Percentiles rank a stretch among this genome's conserved stretches.
Evolutionary conservation across 2,797 vertebrate species (phyloP).

Genomic region (Sebastes kiyomatsui): DNA sequence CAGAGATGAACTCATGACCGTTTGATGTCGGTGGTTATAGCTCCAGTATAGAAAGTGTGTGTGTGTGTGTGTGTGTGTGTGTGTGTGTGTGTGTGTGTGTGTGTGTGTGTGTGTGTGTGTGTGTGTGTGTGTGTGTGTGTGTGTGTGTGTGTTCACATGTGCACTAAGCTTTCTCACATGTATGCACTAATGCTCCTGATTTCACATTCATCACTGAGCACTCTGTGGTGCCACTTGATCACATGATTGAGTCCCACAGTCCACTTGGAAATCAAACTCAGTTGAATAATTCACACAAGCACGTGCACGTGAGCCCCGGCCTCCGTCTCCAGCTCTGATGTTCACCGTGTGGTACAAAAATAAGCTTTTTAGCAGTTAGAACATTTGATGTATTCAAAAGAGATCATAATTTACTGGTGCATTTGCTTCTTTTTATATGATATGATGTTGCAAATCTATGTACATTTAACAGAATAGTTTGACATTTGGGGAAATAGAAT

Average conservation of each 20-base stretch:
- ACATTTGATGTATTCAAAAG: background rate
- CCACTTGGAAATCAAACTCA: slow-evolving; percentile 34
- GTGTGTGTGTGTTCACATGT: slow-evolving; percentile 14
- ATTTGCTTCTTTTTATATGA: background rate
- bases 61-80: background rate
- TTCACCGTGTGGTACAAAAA: background rate
- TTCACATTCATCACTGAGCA: slow-evolving; percentile 44
- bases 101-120: background rate
- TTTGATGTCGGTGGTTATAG: background rate
- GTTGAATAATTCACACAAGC: slow-evolving; percentile 39
- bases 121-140: background rate
- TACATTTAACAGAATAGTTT: background rate
- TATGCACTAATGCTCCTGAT: slow-evolving; percentile 36
- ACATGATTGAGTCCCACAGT: slow-evolving; percentile 40
- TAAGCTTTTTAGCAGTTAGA: background rate
- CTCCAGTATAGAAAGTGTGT: background rate
- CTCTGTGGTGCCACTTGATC: slow-evolving; percentile 35
- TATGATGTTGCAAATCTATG: background rate
- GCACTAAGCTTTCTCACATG: slow-evolving; percentile 43
- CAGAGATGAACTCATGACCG: slow-evolving; percentile 23
- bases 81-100: background rate
- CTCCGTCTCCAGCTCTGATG: background rate
- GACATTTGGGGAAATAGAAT: too few species aligned
- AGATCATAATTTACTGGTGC: background rate
- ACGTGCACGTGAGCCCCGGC: background rate